phyloP scores from a whole-genome alignment of 92 coral and sea anemone species.

The Zoanthus sansibaricus region DNA sequence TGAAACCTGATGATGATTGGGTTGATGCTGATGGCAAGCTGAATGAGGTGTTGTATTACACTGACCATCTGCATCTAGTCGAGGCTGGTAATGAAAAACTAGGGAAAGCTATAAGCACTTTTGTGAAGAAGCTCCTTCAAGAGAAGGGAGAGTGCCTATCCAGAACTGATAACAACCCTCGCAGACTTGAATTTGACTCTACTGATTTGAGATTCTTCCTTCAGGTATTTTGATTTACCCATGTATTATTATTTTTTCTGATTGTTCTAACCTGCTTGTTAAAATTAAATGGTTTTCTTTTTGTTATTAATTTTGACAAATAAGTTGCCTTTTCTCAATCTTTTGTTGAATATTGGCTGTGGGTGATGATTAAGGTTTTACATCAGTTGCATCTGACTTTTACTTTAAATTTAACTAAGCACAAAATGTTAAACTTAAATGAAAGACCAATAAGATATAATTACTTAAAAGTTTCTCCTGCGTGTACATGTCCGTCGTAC shows the following conservation, averaged over 20 bases:
- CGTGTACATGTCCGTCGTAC: no score
- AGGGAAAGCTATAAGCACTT: constrained; percentile 75
- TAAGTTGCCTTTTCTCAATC: no score
- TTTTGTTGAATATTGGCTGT: no score
- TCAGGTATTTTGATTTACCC: constrained; percentile 26
- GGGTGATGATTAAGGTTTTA: no score
- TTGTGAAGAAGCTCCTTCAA: constrained; percentile 69
- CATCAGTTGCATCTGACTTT: no score
- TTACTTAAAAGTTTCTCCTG: no score
- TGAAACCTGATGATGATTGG: constrained; percentile 95
- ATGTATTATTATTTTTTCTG: neutral
- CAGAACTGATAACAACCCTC: constrained; percentile 34
- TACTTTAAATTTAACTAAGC: no score
- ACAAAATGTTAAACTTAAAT: no score
- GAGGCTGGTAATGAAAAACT: constrained; percentile 96
- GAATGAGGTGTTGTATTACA: constrained; percentile 77
- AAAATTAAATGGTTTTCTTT: no score
- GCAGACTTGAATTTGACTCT: constrained; percentile 29
- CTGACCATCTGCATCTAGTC: constrained; percentile 86
- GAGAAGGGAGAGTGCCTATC: constrained; percentile 50
- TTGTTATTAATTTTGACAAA: no score
- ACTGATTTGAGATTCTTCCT: constrained; percentile 32
- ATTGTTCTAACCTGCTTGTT: no score
- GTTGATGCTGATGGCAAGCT: constrained; percentile 80
- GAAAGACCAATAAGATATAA: no score